Conservation (phyloP, 2,113 vertebrate genomes). For the Thymallus thymallus region DNA sequence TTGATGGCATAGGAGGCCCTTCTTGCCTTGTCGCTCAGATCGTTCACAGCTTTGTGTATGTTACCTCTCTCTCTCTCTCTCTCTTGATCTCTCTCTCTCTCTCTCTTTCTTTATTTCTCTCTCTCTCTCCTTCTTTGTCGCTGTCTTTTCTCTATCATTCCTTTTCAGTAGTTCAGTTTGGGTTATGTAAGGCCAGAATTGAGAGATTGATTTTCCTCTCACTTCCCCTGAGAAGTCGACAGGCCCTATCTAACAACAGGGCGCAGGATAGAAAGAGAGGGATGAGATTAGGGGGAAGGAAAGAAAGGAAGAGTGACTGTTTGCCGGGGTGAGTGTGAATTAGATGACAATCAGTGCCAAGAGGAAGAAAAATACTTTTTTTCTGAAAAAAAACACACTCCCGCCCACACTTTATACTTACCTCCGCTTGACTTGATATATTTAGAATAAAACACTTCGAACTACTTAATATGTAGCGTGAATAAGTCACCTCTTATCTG, state of each 20-base stretch:
- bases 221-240: conserved; percentile 2
- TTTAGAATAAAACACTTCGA: background rate
- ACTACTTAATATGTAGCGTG: background rate
- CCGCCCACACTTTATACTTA: background rate
- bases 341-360: background rate
- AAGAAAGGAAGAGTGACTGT: background rate
- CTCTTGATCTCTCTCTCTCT: too few species aligned
- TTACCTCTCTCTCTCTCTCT: too few species aligned
- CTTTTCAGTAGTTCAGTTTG: background rate
- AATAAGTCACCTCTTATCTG: background rate
- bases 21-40: too few species aligned
- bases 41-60: too few species aligned
- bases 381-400: background rate
- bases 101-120: too few species aligned
- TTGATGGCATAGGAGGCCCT: too few species aligned
- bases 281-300: background rate
- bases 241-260: background rate
- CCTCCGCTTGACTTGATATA: background rate
- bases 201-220: background rate
- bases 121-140: background rate
- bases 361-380: background rate
- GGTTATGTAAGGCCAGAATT: background rate
- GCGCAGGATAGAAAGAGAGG: background rate
- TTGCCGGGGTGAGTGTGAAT: conserved; percentile 6
- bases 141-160: background rate